These are phyloP conservation scores for Choreutis nemorana DNA, from an alignment of 2,888 invertebrate species.

Conservation along the genomic window DNA sequence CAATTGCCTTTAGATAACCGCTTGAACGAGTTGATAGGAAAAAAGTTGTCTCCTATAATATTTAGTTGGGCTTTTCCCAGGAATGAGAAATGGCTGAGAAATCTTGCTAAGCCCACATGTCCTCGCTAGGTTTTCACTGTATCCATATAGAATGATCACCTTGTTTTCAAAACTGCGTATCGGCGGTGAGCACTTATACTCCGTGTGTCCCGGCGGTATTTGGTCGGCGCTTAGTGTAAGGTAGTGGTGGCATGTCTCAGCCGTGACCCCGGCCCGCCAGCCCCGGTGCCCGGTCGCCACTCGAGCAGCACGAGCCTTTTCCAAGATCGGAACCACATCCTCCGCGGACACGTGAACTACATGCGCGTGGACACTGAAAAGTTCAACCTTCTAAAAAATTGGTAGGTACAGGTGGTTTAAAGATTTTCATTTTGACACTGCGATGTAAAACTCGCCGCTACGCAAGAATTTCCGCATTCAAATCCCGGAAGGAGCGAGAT, in stretches of 20 bases:
- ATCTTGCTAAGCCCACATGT: too few species aligned
- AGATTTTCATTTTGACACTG: not conserved
- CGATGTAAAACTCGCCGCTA: not conserved
- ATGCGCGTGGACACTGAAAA: constrained; percentile 65
- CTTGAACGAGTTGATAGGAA: too few species aligned
- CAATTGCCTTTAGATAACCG: too few species aligned
- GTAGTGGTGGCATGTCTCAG: constrained; percentile 76
- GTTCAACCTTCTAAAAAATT: not conserved
- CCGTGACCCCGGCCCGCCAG: constrained; percentile 62
- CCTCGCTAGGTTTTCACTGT: not conserved
- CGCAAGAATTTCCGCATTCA: not conserved
- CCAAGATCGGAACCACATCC: constrained; percentile 59
- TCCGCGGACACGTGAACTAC: constrained; percentile 70
- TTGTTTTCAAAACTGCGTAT: constrained; percentile 65
- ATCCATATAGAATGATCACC: constrained; percentile 30
- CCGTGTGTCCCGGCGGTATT: constrained; percentile 66
- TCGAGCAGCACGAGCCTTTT: constrained; percentile 40
- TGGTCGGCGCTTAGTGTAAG: constrained; percentile 66
- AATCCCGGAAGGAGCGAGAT: too few species aligned
- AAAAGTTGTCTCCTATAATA: too few species aligned
- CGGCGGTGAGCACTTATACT: constrained; percentile 75
- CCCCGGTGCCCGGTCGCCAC: constrained; percentile 58
- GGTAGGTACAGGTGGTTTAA: not conserved
- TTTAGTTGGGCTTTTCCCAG: too few species aligned
- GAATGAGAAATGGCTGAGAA: too few species aligned